Percentiles rank a stretch among this genome's conserved stretches.
Conservation (phyloP, 2,888 invertebrate genomes). For the Megamerina dolium region DNA sequence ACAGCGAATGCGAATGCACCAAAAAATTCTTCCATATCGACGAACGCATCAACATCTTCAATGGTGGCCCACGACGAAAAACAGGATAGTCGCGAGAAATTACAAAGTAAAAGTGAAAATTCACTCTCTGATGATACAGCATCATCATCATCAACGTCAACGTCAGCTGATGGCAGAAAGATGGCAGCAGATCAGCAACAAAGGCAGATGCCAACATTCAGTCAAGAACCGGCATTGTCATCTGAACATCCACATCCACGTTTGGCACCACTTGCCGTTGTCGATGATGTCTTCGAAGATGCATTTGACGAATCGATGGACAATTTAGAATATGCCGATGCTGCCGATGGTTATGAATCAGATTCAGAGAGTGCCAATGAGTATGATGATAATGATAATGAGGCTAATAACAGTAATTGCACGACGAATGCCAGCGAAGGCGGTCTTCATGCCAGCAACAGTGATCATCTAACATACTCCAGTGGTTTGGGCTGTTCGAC, state of each 20-base stretch:
- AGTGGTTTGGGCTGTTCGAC: slow-evolving; percentile 21
- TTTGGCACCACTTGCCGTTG: neutral
- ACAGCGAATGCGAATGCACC: slow-evolving; percentile 7
- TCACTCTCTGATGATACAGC: slow-evolving; percentile 18
- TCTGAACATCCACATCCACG: neutral
- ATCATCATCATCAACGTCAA: slow-evolving; percentile 6
- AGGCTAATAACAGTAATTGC: too few relatives aligned
- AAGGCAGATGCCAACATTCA: neutral
- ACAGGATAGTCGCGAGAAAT: slow-evolving; percentile 22
- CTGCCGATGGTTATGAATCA: slow-evolving; percentile 41
- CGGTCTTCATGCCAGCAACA: slow-evolving; percentile 13
- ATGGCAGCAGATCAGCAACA: neutral
- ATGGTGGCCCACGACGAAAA: slow-evolving; percentile 26
- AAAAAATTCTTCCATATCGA: slow-evolving; percentile 16
- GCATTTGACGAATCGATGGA: slow-evolving; percentile 47
- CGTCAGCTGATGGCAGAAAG: neutral
- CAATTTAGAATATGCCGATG: slow-evolving; percentile 37
- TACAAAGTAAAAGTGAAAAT: slow-evolving; percentile 18
- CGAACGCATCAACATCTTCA: slow-evolving; percentile 13
- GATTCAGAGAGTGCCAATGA: slow-evolving; percentile 38
- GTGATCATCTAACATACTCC: slow-evolving; percentile 20
- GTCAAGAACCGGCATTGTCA: neutral
- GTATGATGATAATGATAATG: slow-evolving; percentile 21
- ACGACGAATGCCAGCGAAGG: slow-evolving; percentile 2
- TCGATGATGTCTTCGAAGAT: slow-evolving; percentile 44